These are phyloP conservation scores for Stichodactyla helianthus DNA, from an alignment of 64 coral and sea anemone species.

Conservation along the genomic window DNA sequence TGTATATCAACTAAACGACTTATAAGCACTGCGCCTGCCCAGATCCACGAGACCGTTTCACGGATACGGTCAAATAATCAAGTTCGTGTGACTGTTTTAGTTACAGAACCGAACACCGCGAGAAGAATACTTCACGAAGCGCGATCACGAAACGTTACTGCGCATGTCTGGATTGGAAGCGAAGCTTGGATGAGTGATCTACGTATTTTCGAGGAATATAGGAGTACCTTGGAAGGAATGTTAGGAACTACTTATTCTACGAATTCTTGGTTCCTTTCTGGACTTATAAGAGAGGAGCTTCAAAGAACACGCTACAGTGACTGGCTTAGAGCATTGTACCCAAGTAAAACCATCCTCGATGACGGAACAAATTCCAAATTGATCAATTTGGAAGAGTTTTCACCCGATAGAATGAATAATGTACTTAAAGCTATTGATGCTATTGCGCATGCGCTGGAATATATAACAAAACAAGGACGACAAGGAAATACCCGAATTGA, in stretches of 20 bases:
- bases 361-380: neutral
- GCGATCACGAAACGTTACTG: conserved; percentile 28
- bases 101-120: conserved; percentile 13
- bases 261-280: neutral
- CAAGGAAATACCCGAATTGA: neutral
- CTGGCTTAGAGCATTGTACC: conserved; percentile 12
- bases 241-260: conserved; percentile 15
- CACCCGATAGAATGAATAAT: conserved; percentile 21
- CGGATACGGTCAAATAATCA: conserved; percentile 4
- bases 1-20: conserved; percentile 30
- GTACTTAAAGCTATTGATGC: conserved; percentile 49
- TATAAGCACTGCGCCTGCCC: neutral
- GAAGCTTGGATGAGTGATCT: neutral
- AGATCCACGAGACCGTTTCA: conserved; percentile 9
- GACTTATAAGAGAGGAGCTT: neutral
- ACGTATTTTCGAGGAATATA: neutral
- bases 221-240: conserved; percentile 40
- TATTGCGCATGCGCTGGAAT: conserved; percentile 27
- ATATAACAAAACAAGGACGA: neutral
- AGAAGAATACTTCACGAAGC: conserved; percentile 42
- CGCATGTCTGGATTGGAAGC: conserved; percentile 58
- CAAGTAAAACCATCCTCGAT: neutral
- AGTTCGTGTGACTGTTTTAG: conserved; percentile 42
- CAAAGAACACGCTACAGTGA: neutral
- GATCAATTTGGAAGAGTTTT: conserved; percentile 8